Conservation (phyloP, 1,140 invertebrate species). For the Augochlora pura region DNA sequence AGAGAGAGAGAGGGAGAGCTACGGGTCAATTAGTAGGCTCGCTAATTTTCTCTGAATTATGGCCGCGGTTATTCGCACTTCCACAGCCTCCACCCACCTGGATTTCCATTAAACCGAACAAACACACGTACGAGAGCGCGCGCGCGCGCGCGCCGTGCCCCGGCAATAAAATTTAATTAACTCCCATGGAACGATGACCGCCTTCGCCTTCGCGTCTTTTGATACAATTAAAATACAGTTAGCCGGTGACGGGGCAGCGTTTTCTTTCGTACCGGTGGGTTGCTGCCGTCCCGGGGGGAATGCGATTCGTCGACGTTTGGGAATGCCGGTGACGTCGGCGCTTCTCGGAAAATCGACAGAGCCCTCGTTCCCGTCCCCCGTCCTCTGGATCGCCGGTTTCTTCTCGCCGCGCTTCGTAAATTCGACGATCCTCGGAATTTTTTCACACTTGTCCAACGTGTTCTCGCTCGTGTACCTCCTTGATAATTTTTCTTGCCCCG, state of each 20-base stretch:
- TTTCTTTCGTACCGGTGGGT: neutral
- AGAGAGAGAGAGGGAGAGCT: no score
- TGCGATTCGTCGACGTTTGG: neutral
- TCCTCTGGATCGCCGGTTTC: neutral
- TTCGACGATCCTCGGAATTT: neutral
- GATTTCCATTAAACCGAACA: slow-evolving; percentile 25
- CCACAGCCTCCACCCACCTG: neutral
- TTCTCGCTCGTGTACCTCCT: no score
- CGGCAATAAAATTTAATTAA: slow-evolving; percentile 39
- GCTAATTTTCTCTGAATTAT: slow-evolving; percentile 13
- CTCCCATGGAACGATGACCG: neutral
- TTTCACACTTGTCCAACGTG: no score
- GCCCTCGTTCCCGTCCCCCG: neutral
- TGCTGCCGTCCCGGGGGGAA: neutral
- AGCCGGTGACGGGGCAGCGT: neutral
- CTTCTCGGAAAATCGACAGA: neutral
- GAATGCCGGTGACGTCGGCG: neutral
- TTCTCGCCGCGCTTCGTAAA: neutral
- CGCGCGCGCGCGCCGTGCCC: neutral
- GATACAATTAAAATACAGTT: slow-evolving; percentile 29
- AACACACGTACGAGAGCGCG: no score
- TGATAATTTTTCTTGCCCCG: no score
- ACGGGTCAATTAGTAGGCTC: neutral
- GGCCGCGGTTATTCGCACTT: neutral
- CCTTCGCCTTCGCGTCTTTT: neutral